A percentile compares a stretch with the other conserved stretches of the same genome.
phyloP scores from a whole-genome alignment of 2,113 vertebrate species.

The Solea solea region DNA sequence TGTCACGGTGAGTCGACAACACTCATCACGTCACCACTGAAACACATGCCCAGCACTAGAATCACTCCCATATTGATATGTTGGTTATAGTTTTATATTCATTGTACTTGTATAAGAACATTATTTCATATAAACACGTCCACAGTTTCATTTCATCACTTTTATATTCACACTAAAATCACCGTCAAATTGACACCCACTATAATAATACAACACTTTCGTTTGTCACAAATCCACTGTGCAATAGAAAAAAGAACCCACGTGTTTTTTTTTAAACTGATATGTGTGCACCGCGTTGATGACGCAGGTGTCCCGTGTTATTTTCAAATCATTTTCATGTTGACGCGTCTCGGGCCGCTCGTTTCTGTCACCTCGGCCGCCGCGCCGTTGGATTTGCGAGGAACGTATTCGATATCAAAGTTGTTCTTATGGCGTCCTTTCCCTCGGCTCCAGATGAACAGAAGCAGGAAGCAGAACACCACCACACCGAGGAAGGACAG shows the following conservation, averaged over 20 bases:
- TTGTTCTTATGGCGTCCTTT: slow-evolving; percentile 97
- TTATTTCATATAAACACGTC: slow-evolving; percentile 77
- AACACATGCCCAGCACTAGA: slow-evolving; percentile 72
- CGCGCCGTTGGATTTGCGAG: slow-evolving; percentile 92
- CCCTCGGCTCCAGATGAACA: slow-evolving; percentile 96
- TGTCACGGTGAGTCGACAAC: slow-evolving; percentile 68
- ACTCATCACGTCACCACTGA: slow-evolving; percentile 74
- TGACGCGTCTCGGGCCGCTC: slow-evolving; percentile 95
- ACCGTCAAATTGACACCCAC: slow-evolving; percentile 75
- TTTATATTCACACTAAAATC: slow-evolving; percentile 52
- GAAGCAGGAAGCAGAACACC: slow-evolving; percentile 95
- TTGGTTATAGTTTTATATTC: slow-evolving; percentile 77
- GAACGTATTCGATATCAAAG: slow-evolving; percentile 96
- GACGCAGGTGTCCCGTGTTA: background rate
- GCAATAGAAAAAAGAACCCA: slow-evolving; percentile 47
- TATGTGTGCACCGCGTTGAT: slow-evolving; percentile 62
- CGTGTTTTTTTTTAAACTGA: slow-evolving; percentile 38
- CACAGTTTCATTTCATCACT: slow-evolving; percentile 47
- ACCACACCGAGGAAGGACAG: slow-evolving; percentile 98
- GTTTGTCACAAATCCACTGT: slow-evolving; percentile 76
- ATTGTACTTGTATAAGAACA: slow-evolving; percentile 76
- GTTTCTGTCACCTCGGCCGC: slow-evolving; percentile 83
- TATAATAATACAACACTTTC: slow-evolving; percentile 73
- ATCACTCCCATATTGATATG: slow-evolving; percentile 79
- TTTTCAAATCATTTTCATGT: slow-evolving; percentile 98